Evolutionary conservation across 2,797 vertebrate species (phyloP), one percentile per base, ranked within the genome.

Genomic region (Lates japonicus): DNA sequence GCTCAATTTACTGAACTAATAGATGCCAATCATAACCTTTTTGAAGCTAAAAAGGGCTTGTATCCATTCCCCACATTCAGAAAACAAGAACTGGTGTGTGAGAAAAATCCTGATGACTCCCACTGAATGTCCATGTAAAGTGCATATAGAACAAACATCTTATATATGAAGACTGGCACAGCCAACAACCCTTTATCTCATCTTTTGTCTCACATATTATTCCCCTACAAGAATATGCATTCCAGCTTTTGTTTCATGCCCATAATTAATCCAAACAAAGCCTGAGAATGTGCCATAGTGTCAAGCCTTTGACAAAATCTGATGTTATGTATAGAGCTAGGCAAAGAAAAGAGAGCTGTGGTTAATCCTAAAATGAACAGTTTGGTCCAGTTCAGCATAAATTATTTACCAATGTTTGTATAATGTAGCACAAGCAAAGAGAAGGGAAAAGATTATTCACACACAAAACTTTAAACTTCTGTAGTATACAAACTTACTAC

Each of bases 251-350:
- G 10, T 22, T 65, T 66, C 8, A n/a, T 58, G 7, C 17, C 10
- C 44, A 52, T 48, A 22, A 61, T 37, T n/a, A 22, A 62, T 42
- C 29, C 7, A 39, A 16, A 75, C 31, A 41, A 33, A 35, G 9
- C 11, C 6, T 60, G 25, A 29, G 13, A 61, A 29, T 42, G 46
- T 52, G 16, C 16, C 31, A 35, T 33, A 37, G 41, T 1, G 13
- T 61, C 17, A 52, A 22, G 63, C 10, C 63, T 74, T 48, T n/a
- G n/a, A 75, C 17, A 76, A 2, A 65, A 54, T 60, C 74, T 16
- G 76, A 73, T 49, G 69, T 64, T 60, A 44, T 61, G n/a, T 59
- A 55, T 39, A 74, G 71, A 62, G 72, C 84, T 86, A 88, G 35
- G 57, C 3, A 42, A 70, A 67, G 8, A 74, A 63, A 58, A 25